A percentile compares a stretch with the other conserved stretches of the same genome.
Evolutionary conservation across 2,888 invertebrate genomes (phyloP).

Genomic region (Junonia oenone): DNA sequence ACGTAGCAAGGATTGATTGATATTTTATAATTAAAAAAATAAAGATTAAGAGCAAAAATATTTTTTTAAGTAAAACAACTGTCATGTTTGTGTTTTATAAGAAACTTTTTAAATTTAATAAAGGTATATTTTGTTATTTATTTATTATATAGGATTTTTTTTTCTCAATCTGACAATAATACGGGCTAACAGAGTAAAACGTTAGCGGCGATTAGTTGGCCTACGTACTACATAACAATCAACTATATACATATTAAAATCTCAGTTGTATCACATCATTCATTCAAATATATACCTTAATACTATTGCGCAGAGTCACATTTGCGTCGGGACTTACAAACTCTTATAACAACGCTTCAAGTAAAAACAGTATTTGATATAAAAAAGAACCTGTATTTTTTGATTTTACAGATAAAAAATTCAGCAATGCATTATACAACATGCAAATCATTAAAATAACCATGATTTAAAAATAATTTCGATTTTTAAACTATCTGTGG

Average conservation of each 20-base stretch:
- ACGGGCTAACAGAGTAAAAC: background rate
- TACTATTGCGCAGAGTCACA: constrained; percentile 31
- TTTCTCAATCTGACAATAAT: background rate
- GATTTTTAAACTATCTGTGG: background rate
- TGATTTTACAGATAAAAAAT: background rate
- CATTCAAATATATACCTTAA: constrained; percentile 65
- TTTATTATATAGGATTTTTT: background rate
- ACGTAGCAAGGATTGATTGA: too few species aligned
- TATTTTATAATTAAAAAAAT: too few species aligned
- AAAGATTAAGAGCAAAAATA: too few species aligned
- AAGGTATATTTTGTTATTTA: too few species aligned
- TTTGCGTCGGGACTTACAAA: constrained; percentile 31
- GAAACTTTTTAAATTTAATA: background rate
- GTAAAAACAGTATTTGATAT: background rate
- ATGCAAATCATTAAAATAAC: background rate
- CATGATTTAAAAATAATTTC: background rate
- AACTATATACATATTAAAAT: constrained; percentile 58
- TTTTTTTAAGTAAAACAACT: background rate
- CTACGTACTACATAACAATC: constrained; percentile 49
- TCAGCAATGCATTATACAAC: background rate
- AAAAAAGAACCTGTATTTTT: background rate
- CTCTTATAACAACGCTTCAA: constrained; percentile 6
- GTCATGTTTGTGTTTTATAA: background rate
- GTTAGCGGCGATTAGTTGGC: constrained; percentile 28
- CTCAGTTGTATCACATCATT: constrained; percentile 71